Evolutionary conservation across 2,797 vertebrate species (phyloP).

Genomic region (Botia kubotai): DNA sequence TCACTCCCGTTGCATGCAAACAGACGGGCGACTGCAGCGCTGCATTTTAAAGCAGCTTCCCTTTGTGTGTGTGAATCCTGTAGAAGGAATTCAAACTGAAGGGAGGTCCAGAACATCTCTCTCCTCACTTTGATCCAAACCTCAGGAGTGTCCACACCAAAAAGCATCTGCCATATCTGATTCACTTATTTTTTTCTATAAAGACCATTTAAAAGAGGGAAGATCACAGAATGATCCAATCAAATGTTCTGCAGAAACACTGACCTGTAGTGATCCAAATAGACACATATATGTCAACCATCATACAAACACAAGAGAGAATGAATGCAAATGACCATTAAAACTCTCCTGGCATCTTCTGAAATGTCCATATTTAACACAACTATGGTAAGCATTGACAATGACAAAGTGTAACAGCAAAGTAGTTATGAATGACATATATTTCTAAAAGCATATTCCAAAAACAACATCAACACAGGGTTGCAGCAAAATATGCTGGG

Average conservation of each 20-base stretch:
- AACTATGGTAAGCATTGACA: no score
- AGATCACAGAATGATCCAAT: constrained; percentile 28
- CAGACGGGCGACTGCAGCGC: neutral
- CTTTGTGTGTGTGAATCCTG: neutral
- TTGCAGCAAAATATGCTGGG: no score
- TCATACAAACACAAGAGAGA: no score
- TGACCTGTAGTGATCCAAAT: neutral
- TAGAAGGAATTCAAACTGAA: no score
- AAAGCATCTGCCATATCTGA: constrained; percentile 21
- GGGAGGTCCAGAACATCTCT: neutral
- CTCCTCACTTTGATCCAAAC: neutral
- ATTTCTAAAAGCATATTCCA: no score
- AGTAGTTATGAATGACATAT: no score
- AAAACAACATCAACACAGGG: no score
- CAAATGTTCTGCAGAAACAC: neutral
- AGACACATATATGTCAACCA: neutral
- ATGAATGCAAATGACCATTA: no score
- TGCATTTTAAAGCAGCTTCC: no score
- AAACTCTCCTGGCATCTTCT: no score
- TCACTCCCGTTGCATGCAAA: neutral
- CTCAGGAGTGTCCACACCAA: neutral
- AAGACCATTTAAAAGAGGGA: constrained; percentile 59
- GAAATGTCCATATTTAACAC: no score
- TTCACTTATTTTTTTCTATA: constrained; percentile 59
- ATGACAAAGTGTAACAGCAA: no score